Base-by-base conservation (phyloP, 2,888 invertebrate genomes). In the Tipula vernalis region DNA sequence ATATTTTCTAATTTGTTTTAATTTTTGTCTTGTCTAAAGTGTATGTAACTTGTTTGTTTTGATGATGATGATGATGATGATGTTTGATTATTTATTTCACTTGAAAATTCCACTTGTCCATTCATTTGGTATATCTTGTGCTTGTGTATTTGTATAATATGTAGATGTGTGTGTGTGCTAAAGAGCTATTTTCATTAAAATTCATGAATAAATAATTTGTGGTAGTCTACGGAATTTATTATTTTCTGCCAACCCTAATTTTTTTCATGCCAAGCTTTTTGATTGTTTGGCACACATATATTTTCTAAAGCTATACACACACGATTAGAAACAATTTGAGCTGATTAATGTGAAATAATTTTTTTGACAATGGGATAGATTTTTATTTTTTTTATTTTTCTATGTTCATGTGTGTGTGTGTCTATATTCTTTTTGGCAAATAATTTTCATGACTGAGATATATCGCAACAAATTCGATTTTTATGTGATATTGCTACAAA, bases 71-170 rank as follows among this genome's bases (percentile, higher is more conserved):
- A 28, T 71, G 71, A 71, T 71, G 71, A 51, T 15, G 71, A 71
- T 71, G 71, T 71, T 71, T 71, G 71, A 71, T 71, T 71, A 71
- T 71, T 71, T 71, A 71, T 71, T 71, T 71, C 71, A 71, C 71
- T 71, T 10, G 28, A 71, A 71, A 51, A 15, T 51, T 51, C 51
- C 18, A 15, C 15, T 18, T 57, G 5, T 18, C 57, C 15, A 57
- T 57, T 57, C 18, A 57, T 57, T 57, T 18, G 6, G 15, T 18
- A 6, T 13, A 10, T 18, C 71, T 71, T 71, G 71, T 71, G 2
- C 3, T 2, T 71, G 18, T 71, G 10, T 71, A 0, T 57, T 0
- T 57, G 0, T 57, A 10, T 57, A n/a, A 18, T 28, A 28, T 28
- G 0, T 28, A 28, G 28, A 28, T 71, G 12, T 71, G 71, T 71